Conservation (phyloP, 2,888 invertebrate genomes). For the Bembecia ichneumoniformis region DNA sequence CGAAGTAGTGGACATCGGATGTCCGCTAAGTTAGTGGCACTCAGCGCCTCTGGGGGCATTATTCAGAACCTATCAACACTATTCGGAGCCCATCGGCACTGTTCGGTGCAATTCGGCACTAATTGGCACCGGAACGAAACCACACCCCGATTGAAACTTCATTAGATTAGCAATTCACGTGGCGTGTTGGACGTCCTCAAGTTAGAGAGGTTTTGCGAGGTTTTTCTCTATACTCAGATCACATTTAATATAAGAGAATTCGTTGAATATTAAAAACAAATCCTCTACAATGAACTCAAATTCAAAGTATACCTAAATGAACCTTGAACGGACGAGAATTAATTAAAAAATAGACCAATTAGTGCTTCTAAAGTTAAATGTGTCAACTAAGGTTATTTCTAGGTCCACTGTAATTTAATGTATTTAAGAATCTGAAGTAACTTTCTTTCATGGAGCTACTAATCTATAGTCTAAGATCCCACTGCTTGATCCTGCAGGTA, state of each 20-base stretch:
- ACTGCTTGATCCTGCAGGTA: too few relatives aligned
- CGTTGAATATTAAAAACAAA: too few relatives aligned
- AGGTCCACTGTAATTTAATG: too few relatives aligned
- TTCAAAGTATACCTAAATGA: too few relatives aligned
- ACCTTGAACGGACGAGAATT: too few relatives aligned
- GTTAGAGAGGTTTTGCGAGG: not conserved
- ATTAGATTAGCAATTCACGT: not conserved
- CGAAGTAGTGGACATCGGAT: not conserved
- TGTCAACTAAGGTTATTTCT: too few relatives aligned
- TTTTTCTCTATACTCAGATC: not conserved
- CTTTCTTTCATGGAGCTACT: too few relatives aligned
- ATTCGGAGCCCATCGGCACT: constrained; percentile 13
- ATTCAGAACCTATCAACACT: constrained; percentile 14
- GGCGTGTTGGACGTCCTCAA: not conserved
- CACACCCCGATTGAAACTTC: constrained; percentile 27
- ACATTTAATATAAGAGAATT: not conserved
- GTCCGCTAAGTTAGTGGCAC: constrained; percentile 29
- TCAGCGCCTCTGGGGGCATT: constrained; percentile 20
- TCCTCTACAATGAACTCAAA: too few relatives aligned
- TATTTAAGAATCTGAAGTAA: too few relatives aligned
- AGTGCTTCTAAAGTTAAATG: too few relatives aligned
- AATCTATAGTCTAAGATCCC: too few relatives aligned
- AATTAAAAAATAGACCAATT: too few relatives aligned
- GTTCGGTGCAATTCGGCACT: constrained; percentile 37
- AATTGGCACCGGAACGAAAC: constrained; percentile 42